phyloP scores from a whole-genome alignment of 2,888 invertebrate genomes.

The Acrocyrtus sp. region DNA sequence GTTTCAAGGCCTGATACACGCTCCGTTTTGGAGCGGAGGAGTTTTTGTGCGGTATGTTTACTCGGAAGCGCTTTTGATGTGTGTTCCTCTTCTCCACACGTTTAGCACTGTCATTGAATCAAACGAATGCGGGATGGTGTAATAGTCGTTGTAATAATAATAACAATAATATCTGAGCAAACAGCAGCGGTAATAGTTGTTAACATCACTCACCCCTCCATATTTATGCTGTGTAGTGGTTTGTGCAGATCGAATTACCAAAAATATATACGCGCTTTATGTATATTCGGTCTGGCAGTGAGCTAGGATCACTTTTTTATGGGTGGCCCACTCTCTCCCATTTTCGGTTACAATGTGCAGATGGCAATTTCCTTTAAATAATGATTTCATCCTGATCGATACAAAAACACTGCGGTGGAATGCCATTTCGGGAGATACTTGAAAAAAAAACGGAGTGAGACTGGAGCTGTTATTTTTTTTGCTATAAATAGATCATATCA shows the following conservation, averaged over 20 bases:
- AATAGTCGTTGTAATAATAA: constrained; percentile 8
- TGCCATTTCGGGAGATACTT: no score
- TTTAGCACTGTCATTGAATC: neutral
- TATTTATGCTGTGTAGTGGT: neutral
- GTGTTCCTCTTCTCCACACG: neutral
- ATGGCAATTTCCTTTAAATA: neutral
- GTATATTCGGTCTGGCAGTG: neutral
- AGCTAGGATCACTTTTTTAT: no score
- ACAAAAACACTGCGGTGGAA: no score
- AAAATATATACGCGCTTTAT: neutral
- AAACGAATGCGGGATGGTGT: neutral
- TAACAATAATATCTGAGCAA: constrained; percentile 26
- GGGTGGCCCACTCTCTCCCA: no score
- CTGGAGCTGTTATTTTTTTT: no score
- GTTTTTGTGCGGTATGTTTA: no score
- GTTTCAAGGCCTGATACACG: neutral
- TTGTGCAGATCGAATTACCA: neutral
- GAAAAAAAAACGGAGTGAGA: no score
- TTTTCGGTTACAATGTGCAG: no score
- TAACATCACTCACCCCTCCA: constrained; percentile 8
- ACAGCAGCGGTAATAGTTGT: neutral
- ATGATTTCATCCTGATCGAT: neutral
- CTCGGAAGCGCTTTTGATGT: no score
- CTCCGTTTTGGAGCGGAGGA: no score
- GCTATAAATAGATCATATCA: no score